These are phyloP conservation scores for Zosterops lateralis DNA, from an alignment of 2,113 vertebrate genomes.

Conservation along the genomic window DNA sequence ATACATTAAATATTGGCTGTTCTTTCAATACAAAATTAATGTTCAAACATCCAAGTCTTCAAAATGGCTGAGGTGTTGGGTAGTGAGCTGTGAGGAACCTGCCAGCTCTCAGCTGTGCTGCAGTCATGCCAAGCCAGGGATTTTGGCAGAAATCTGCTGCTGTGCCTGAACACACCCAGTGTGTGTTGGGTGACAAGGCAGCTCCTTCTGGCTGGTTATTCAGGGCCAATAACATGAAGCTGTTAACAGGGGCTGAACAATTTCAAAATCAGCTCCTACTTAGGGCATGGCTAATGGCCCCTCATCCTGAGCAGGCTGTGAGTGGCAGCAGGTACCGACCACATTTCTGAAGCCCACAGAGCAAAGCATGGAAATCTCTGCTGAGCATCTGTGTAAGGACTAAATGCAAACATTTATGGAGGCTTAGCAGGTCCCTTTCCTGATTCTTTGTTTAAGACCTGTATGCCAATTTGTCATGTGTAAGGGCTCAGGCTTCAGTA, in stretches of 20 bases:
- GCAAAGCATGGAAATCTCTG: not conserved
- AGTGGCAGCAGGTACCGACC: not conserved
- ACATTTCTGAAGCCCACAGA: not conserved
- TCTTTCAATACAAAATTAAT: not conserved
- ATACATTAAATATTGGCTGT: not conserved
- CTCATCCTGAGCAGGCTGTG: not conserved
- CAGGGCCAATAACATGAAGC: accelerated
- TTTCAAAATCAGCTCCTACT: not conserved
- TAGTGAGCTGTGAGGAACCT: accelerated
- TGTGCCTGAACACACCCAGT: not conserved
- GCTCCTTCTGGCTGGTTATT: not conserved
- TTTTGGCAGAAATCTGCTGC: not conserved
- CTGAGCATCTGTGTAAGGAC: not conserved
- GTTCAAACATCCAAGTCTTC: not conserved
- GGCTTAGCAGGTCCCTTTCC: not conserved
- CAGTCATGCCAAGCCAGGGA: accelerated
- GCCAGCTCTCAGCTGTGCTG: not conserved
- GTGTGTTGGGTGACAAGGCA: accelerated
- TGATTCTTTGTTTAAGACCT: not conserved
- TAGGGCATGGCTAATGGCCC: not conserved
- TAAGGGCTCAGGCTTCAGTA: not conserved
- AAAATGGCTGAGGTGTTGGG: not conserved
- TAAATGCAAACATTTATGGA: not conserved
- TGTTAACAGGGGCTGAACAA: not conserved
- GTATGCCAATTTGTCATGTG: not conserved